phyloP scores from a whole-genome alignment of 2,888 invertebrate genomes.

The Epinotia demarniana region DNA sequence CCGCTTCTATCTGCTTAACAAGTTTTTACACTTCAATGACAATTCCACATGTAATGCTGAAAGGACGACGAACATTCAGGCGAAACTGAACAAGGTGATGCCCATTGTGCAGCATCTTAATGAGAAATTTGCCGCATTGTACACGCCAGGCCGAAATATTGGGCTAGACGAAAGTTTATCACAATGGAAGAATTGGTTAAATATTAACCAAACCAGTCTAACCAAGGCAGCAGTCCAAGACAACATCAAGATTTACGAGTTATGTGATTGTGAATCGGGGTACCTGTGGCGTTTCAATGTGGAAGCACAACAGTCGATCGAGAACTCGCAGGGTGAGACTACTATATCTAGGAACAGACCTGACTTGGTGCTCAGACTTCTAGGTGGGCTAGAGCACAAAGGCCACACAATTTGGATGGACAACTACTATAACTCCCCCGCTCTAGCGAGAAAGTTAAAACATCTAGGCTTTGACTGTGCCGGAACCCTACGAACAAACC shows the following conservation, averaged over 20 bases:
- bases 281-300: conserved; percentile 49
- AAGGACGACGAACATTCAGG: conserved; percentile 30
- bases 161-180: conserved; percentile 50
- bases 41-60: conserved; percentile 35
- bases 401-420: conserved; percentile 41
- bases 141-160: conserved; percentile 46
- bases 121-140: conserved; percentile 39
- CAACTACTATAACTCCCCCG: conserved; percentile 48
- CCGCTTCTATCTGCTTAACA: conserved; percentile 31
- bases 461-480: conserved; percentile 48
- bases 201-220: conserved; percentile 50
- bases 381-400: conserved; percentile 45
- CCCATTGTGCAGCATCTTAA: conserved; percentile 46
- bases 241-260: conserved; percentile 47
- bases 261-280: conserved; percentile 46
- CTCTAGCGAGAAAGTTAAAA: conserved; percentile 48
- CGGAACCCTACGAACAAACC: conserved; percentile 48
- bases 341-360: conserved; percentile 42
- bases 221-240: conserved; percentile 46
- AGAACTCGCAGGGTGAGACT: conserved; percentile 12
- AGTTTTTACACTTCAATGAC: conserved; percentile 46
- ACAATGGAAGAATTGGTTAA: conserved; percentile 51
- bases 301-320: conserved; percentile 9
- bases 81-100: conserved; percentile 46
- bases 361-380: conserved; percentile 24